A percentile compares a stretch with the other conserved stretches of the same genome.
These are phyloP conservation scores for Mesoclemmys tuberculata DNA, from an alignment of 2,113 vertebrate species.

Conservation along the genomic window DNA sequence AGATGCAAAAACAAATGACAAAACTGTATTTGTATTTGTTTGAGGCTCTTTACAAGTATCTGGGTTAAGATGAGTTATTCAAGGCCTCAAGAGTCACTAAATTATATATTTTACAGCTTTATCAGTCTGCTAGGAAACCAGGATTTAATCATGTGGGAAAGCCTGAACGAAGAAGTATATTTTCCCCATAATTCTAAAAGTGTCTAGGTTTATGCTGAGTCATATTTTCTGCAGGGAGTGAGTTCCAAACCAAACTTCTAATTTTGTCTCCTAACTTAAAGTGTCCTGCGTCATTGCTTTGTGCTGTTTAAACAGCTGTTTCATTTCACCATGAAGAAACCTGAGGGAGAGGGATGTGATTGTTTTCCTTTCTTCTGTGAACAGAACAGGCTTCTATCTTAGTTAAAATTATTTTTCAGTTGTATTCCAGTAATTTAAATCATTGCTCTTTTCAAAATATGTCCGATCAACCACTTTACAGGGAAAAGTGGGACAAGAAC, in stretches of 20 bases:
- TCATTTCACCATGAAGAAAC: background rate
- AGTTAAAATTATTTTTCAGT: background rate
- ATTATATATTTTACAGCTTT: background rate
- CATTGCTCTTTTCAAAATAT: background rate
- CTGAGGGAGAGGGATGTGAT: background rate
- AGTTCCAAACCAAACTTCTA: background rate
- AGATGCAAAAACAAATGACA: background rate
- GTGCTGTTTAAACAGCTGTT: background rate
- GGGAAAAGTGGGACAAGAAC: background rate
- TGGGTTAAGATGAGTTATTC: background rate
- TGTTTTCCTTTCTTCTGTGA: background rate
- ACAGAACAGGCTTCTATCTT: background rate
- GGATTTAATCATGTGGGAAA: background rate
- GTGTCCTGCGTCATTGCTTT: background rate
- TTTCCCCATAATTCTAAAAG: background rate
- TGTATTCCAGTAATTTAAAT: background rate
- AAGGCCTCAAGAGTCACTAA: background rate
- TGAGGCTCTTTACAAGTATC: background rate
- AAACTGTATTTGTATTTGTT: background rate
- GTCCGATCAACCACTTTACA: slow-evolving; percentile 10
- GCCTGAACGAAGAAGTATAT: background rate
- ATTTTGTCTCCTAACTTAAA: background rate
- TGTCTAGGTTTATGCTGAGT: background rate
- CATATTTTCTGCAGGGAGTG: background rate
- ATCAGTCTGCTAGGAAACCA: slow-evolving; percentile 2